phyloP scores from a whole-genome alignment of 2,113 vertebrate genomes.

The Nerophis ophidion region DNA sequence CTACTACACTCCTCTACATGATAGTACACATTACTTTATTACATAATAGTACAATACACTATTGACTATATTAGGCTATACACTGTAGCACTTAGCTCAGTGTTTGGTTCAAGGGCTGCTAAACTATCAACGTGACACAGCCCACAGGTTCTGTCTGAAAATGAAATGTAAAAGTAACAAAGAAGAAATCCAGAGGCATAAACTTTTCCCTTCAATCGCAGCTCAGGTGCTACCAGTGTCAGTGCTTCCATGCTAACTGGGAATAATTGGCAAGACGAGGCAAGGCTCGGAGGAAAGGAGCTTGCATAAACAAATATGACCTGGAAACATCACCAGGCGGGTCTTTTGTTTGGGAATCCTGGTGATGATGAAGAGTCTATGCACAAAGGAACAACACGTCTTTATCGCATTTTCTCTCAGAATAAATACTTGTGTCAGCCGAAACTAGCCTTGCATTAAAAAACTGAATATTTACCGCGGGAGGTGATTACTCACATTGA shows the following conservation, averaged over 20 bases:
- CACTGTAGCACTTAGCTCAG: conserved; percentile 10
- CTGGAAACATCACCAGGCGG: neutral
- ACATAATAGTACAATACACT: neutral
- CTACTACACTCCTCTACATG: too few relatives aligned
- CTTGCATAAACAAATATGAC: conserved; percentile 16
- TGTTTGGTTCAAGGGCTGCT: conserved; percentile 27
- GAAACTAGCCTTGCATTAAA: neutral
- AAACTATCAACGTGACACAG: conserved; percentile 15
- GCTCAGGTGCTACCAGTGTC: conserved; percentile 29
- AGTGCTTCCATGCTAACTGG: conserved; percentile 7
- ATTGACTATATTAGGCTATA: too few relatives aligned
- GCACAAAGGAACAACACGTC: neutral
- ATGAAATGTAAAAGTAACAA: conserved; percentile 26
- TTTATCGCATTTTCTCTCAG: neutral
- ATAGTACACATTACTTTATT: too few relatives aligned
- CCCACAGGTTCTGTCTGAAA: conserved; percentile 35
- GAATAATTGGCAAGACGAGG: conserved; percentile 33
- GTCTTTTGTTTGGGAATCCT: conserved; percentile 1
- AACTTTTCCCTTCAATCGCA: conserved; percentile 33
- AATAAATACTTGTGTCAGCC: neutral
- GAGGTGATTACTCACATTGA: neutral
- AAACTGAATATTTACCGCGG: neutral
- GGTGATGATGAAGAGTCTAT: neutral
- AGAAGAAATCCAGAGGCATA: conserved; percentile 28
- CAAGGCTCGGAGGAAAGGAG: conserved; percentile 22